These are phyloP conservation scores for Aphidius colemani DNA, from an alignment of 2,888 invertebrate species.

Conservation along the genomic window DNA sequence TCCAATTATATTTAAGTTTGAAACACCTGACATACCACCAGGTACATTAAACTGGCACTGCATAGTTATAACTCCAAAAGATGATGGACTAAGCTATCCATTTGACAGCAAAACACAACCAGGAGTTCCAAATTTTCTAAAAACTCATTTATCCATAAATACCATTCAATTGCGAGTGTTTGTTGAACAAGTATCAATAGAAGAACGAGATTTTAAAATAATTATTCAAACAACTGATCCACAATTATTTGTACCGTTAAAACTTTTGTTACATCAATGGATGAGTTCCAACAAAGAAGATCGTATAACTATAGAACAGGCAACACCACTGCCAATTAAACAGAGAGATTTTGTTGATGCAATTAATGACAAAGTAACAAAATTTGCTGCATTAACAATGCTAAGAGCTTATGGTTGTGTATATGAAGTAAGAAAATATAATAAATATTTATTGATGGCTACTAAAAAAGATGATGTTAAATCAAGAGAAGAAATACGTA, in stretches of 20 bases:
- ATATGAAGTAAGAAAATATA: background rate
- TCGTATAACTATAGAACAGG: background rate
- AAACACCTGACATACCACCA: too few species aligned
- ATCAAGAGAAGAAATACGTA: too few species aligned
- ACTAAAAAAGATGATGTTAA: background rate
- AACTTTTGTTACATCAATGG: constrained; percentile 33
- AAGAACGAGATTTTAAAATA: background rate
- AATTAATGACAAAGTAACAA: background rate
- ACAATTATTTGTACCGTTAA: constrained; percentile 1
- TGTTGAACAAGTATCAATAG: background rate
- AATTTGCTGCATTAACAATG: too few species aligned
- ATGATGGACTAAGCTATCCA: background rate
- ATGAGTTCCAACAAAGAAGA: constrained; percentile 22
- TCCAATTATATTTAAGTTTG: too few species aligned
- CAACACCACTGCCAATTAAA: background rate
- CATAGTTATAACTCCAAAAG: too few species aligned
- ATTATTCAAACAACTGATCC: background rate
- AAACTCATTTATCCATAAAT: background rate
- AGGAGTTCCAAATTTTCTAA: background rate
- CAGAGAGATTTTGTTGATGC: background rate
- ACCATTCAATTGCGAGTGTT: background rate
- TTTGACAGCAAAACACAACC: background rate
- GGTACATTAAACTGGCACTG: too few species aligned
- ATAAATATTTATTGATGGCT: background rate
- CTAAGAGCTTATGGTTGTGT: background rate